A percentile compares a stretch with the other conserved stretches of the same genome.
phyloP scores from a whole-genome alignment of 2,113 vertebrate genomes.

The Sphyrna mokarran region DNA sequence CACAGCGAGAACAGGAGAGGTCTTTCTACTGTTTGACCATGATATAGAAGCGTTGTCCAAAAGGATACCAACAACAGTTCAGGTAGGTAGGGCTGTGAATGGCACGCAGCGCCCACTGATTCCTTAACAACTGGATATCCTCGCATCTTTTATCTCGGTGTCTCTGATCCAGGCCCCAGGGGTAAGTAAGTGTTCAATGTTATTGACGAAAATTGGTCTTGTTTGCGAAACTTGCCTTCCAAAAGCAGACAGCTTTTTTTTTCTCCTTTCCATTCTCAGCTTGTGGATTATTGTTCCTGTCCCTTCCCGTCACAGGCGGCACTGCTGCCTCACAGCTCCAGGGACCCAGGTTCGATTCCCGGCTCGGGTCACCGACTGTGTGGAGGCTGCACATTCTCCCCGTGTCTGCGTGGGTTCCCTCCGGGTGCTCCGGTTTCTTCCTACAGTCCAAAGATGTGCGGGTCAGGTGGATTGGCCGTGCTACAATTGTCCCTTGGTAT shows the following conservation, averaged over 20 bases:
- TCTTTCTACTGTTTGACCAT: conserved; percentile 55
- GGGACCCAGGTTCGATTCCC: too few relatives aligned
- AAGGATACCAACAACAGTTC: conserved; percentile 50
- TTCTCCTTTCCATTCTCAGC: background rate
- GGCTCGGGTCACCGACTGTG: too few relatives aligned
- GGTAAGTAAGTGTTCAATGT: background rate
- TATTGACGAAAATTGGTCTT: background rate
- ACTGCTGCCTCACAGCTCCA: too few relatives aligned
- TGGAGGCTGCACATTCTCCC: too few relatives aligned
- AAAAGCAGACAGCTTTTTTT: background rate
- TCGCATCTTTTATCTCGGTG: background rate
- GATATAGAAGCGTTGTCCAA: conserved; percentile 50
- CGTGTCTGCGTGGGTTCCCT: too few relatives aligned
- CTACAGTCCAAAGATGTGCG: too few relatives aligned
- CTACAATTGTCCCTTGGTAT: too few relatives aligned
- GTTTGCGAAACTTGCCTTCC: background rate
- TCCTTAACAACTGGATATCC: background rate
- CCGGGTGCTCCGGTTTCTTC: too few relatives aligned
- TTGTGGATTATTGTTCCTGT: background rate
- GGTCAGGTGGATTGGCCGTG: too few relatives aligned
- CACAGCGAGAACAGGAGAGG: conserved; percentile 42
- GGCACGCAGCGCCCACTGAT: background rate
- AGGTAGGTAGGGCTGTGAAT: conserved; percentile 54
- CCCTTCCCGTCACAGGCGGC: background rate
- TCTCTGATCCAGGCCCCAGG: background rate